phyloP scores from a whole-genome alignment of 2,888 invertebrate genomes.

The Stenotaenia linearis region DNA sequence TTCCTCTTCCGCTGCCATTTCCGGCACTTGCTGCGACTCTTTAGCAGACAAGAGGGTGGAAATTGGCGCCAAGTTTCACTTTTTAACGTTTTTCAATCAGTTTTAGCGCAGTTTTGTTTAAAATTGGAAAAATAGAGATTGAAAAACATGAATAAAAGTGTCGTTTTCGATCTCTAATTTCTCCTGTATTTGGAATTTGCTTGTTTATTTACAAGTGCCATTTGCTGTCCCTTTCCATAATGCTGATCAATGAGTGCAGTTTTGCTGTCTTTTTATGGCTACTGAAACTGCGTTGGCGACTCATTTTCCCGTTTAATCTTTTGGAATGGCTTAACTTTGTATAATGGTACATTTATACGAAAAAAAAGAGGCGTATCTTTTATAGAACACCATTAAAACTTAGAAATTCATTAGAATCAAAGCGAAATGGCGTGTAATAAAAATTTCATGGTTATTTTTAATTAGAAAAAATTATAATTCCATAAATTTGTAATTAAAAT shows the following conservation, averaged over 20 bases:
- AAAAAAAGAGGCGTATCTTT: neutral
- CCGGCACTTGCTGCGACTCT: neutral
- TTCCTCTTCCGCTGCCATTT: neutral
- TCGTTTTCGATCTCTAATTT: neutral
- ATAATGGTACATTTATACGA: neutral
- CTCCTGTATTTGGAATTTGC: neutral
- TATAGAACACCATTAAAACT: neutral
- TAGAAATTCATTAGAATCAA: neutral
- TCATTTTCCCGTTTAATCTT: conserved; percentile 1
- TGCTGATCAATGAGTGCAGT: conserved; percentile 7
- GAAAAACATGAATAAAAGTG: too few species aligned
- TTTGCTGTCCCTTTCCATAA: neutral
- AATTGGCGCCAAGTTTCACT: neutral
- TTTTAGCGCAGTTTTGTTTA: too few species aligned
- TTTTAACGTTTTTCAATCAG: too few species aligned
- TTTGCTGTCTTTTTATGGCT: conserved; percentile 11
- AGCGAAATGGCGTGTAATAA: neutral
- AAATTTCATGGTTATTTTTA: neutral
- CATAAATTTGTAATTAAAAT: too few species aligned
- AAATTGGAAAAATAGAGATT: too few species aligned
- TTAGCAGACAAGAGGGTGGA: neutral
- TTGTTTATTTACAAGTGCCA: neutral
- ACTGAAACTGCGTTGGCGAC: neutral
- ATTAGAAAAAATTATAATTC: too few species aligned
- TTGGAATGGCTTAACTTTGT: neutral